phyloP scores from a whole-genome alignment of 1,140 invertebrate species.

The Dryas iulia region DNA sequence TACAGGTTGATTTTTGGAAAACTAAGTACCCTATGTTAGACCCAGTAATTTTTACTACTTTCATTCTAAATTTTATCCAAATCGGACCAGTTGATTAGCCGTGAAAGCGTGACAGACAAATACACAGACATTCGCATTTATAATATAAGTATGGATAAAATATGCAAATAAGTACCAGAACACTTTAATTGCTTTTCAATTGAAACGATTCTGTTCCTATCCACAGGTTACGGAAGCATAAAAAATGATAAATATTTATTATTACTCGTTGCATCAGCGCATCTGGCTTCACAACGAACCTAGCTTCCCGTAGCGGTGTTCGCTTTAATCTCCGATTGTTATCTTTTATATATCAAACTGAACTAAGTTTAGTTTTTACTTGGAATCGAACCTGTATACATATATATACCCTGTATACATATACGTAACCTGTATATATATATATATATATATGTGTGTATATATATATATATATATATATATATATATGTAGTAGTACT shows the following conservation, averaged over 20 bases:
- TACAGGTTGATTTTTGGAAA: too few species aligned
- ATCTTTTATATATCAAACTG: not conserved
- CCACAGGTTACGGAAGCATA: constrained; percentile 46
- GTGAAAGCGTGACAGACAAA: too few species aligned
- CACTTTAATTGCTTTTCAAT: not conserved
- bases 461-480: too few species aligned
- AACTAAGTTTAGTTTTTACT: constrained; percentile 14
- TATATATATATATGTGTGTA: too few species aligned
- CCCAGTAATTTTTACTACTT: too few species aligned
- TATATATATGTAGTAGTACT: too few species aligned
- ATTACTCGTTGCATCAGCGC: constrained; percentile 27
- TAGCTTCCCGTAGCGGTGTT: constrained; percentile 13
- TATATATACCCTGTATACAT: too few species aligned
- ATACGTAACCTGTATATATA: too few species aligned
- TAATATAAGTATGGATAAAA: not conserved
- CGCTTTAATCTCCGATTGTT: constrained; percentile 11
- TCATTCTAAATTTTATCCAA: too few species aligned
- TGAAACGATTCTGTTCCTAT: constrained; percentile 35
- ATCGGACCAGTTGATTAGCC: too few species aligned
- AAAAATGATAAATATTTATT: constrained; percentile 59
- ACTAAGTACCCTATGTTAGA: too few species aligned
- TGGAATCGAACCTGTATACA: constrained; percentile 1
- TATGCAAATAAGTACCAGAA: not conserved
- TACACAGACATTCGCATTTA: too few species aligned
- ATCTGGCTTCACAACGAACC: constrained; percentile 42